Percentiles rank a stretch among this genome's conserved stretches.
These are phyloP conservation scores for Papilio elwesi DNA, from an alignment of 2,888 invertebrate genomes.

Conservation along the genomic window DNA sequence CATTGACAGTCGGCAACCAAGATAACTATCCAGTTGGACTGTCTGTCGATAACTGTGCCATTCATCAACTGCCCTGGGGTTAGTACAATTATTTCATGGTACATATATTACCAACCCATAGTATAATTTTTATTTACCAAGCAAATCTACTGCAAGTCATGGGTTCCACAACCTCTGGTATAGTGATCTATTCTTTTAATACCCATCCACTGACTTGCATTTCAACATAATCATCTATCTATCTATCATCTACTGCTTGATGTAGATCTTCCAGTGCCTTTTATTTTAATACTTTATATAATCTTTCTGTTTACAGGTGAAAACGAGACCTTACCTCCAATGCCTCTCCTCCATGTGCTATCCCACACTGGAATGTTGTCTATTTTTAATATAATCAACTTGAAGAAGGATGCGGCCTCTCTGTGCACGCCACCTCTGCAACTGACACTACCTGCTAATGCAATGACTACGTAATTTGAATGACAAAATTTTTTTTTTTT, in stretches of 20 bases:
- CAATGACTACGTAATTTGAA: constrained; percentile 59
- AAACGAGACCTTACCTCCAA: constrained; percentile 86
- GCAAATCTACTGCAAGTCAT: too few relatives aligned
- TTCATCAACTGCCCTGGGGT: constrained; percentile 87
- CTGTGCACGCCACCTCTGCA: constrained; percentile 86
- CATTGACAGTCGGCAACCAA: constrained; percentile 87
- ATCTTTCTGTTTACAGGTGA: constrained; percentile 74
- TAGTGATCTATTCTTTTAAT: too few relatives aligned
- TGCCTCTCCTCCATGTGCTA: constrained; percentile 91
- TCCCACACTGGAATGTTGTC: constrained; percentile 91
- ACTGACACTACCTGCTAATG: constrained; percentile 62
- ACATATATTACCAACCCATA: too few relatives aligned
- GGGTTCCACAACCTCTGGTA: too few relatives aligned
- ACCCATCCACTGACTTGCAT: too few relatives aligned
- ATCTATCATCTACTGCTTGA: too few relatives aligned
- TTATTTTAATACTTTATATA: neutral
- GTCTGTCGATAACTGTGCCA: constrained; percentile 88
- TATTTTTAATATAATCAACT: constrained; percentile 90
- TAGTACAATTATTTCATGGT: constrained; percentile 48
- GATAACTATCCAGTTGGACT: constrained; percentile 94
- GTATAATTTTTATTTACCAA: too few relatives aligned
- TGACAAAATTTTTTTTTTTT: neutral
- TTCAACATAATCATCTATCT: too few relatives aligned
- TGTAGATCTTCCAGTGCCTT: neutral
- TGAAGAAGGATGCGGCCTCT: constrained; percentile 82